Percentiles rank a stretch among this genome's conserved stretches.
phyloP scores from a whole-genome alignment of 1,140 invertebrate genomes.

The Anthonomus grandis region DNA sequence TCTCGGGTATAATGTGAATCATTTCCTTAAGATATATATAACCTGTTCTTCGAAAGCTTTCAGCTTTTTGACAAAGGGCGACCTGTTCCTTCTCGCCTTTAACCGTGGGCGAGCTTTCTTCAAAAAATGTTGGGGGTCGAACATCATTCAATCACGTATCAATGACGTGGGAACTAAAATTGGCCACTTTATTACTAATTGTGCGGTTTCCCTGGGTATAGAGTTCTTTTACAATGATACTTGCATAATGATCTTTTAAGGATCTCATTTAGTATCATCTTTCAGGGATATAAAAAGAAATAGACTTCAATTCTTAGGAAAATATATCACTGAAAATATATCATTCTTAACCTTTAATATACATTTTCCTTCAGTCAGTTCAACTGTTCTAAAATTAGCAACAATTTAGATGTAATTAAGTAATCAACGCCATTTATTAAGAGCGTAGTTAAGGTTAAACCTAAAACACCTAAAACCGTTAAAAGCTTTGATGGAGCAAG shows the following conservation, averaged over 20 bases:
- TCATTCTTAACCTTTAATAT: too few relatives aligned
- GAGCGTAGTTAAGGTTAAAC: too few relatives aligned
- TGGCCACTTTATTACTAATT: slow-evolving; percentile 21
- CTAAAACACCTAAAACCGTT: too few relatives aligned
- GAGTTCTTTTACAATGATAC: background rate
- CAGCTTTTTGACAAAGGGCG: slow-evolving; percentile 14
- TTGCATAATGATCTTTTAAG: background rate
- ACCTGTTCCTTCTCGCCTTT: slow-evolving; percentile 12
- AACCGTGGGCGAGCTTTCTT: slow-evolving; percentile 15
- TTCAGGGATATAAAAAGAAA: too few relatives aligned
- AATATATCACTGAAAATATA: too few relatives aligned
- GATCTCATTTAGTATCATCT: too few relatives aligned
- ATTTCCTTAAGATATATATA: slow-evolving; percentile 7
- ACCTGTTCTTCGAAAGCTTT: slow-evolving; percentile 18
- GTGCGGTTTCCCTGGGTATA: slow-evolving; percentile 2
- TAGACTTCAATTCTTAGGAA: too few relatives aligned
- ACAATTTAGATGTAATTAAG: too few relatives aligned
- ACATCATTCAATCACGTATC: slow-evolving; percentile 11
- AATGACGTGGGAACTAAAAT: slow-evolving; percentile 18
- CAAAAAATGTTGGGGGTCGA: slow-evolving; percentile 17
- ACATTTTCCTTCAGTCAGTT: too few relatives aligned
- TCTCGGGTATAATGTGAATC: slow-evolving; percentile 11
- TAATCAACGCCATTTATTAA: too few relatives aligned
- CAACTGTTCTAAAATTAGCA: too few relatives aligned
- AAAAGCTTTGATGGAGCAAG: too few relatives aligned